These are phyloP conservation scores for Bucorvus abyssinicus DNA, from an alignment of 2,797 vertebrate genomes.

Conservation along the genomic window DNA sequence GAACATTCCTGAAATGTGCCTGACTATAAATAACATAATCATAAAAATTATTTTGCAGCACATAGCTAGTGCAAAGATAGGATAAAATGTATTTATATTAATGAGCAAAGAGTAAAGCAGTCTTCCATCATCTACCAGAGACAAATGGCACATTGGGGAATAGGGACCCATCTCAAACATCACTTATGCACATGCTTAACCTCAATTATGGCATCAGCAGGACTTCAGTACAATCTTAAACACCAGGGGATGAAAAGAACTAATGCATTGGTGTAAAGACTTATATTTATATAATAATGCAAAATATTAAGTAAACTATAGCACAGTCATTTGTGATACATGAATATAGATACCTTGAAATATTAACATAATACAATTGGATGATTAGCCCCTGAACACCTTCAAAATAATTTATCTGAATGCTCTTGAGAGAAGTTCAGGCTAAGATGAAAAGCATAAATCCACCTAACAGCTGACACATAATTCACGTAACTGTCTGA, in stretches of 20 bases:
- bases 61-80: neutral
- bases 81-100: conserved; percentile 29
- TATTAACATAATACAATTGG: conserved; percentile 36
- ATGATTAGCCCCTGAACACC: conserved; percentile 7
- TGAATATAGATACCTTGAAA: conserved; percentile 3
- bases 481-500: conserved; percentile 19
- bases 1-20: neutral
- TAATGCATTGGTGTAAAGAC: neutral
- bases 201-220: neutral
- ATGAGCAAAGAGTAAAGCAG: conserved; percentile 22
- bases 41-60: neutral
- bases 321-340: neutral
- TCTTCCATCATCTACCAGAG: conserved; percentile 10
- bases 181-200: conserved; percentile 28
- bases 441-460: conserved; percentile 55
- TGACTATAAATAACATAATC: neutral
- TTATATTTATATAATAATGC: conserved; percentile 40
- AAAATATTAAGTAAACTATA: conserved; percentile 35
- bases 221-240: neutral
- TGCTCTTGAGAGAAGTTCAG: conserved; percentile 35
- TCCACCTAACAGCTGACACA: conserved; percentile 47
- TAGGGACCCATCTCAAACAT: conserved; percentile 18
- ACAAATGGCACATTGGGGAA: neutral
- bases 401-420: conserved; percentile 58
- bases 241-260: neutral